Base-by-base conservation (phyloP, 1,140 invertebrate species). In the Drosophila persimilis region DNA sequence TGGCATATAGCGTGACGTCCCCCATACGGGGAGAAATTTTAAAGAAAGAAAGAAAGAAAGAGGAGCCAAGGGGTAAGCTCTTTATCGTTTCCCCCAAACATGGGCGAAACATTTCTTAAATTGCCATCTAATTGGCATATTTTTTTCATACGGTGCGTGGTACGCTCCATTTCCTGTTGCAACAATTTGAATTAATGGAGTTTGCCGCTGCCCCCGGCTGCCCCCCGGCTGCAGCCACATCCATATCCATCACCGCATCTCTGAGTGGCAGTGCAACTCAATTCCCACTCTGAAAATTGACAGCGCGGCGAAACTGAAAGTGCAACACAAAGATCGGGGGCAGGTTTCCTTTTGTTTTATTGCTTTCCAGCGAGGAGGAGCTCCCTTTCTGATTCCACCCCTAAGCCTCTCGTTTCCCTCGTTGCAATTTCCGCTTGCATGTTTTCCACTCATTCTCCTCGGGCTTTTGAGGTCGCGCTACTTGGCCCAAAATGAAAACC, bases 131-230 rank as follows among this genome's bases (percentile, higher is more conserved):
- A 81, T 81, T 84, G 80, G 73, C 72, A 45, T 72, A 57, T 44
- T 72, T 45, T 67, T 64, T 73, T 50, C 57, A 65, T 71, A 61
- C 73, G 65, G 64, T 80, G 80, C 80, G 63, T 85, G 80, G 70
- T 84, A 73, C 66, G 77, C 78, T 53, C 78, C 51, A 73, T 65
- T 84, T 84, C 67, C 80, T 85, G 80, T 76, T 76, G 41, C 80
- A 73, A 59, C 80, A 76, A 85, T 85, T 85, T 80, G 77, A 66
- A 76, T 61, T 80, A 65, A 73, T 85, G 47, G 58, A 31, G 20
- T 41, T 35, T 35, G 11, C 20, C 8, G 0, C 8, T 39, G 31
- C 22, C 24, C 17, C 17, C 17, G 17, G 17, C 17, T 17, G 17
- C 17, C 41, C 26, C 22, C 22, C n/a, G 9, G 35, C 39, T 26